These are phyloP conservation scores for Heteractis magnifica DNA, from an alignment of 92 coral and sea anemone genomes.

Conservation along the genomic window DNA sequence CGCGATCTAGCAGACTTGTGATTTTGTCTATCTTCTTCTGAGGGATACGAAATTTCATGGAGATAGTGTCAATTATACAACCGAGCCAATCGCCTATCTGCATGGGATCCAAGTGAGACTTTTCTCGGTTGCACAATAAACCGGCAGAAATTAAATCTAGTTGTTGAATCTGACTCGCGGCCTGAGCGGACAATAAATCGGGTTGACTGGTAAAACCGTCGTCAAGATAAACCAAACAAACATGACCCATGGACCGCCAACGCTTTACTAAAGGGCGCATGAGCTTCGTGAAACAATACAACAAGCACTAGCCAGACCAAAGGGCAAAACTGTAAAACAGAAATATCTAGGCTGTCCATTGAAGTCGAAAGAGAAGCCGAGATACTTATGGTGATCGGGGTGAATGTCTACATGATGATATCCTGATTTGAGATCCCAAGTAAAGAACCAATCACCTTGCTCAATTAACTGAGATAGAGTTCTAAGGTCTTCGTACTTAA, in stretches of 20 bases:
- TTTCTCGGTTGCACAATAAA: constrained; percentile 48
- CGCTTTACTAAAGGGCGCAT: constrained; percentile 63
- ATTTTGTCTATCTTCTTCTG: constrained; percentile 46
- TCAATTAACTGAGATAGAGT: not conserved
- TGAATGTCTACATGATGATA: not conserved
- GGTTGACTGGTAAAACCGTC: constrained; percentile 64
- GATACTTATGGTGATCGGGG: not conserved
- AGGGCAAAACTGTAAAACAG: not conserved
- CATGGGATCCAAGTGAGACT: constrained; percentile 62
- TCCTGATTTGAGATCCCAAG: no score
- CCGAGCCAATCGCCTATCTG: constrained; percentile 13
- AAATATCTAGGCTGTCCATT: not conserved
- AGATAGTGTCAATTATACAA: constrained; percentile 53
- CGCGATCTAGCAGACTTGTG: constrained; percentile 31
- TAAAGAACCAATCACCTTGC: no score
- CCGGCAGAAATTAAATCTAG: constrained; percentile 53
- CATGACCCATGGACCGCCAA: constrained; percentile 70
- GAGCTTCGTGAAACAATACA: constrained; percentile 60
- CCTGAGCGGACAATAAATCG: constrained; percentile 55
- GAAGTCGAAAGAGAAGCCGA: not conserved
- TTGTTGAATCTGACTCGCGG: constrained; percentile 59
- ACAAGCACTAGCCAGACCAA: not conserved
- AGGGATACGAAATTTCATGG: constrained; percentile 51
- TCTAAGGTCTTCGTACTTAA: not conserved
- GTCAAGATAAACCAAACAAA: constrained; percentile 58